Evolutionary conservation across 1,140 invertebrate species (phyloP).

Genomic region (Zaprionus davidi): DNA sequence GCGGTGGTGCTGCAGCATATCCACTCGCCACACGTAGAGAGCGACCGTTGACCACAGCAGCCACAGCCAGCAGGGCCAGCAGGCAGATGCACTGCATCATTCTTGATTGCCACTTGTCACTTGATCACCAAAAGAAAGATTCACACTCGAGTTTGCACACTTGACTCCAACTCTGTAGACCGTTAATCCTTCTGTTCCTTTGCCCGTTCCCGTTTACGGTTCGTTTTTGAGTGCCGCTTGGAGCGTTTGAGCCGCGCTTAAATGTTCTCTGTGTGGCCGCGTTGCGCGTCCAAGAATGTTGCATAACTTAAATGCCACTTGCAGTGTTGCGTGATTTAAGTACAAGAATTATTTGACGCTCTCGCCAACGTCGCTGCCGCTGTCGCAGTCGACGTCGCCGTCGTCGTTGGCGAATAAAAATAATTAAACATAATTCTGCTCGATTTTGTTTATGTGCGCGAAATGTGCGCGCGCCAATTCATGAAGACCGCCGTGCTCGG

Average conservation of each 20-base stretch:
- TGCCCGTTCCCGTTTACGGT: constrained; percentile 23
- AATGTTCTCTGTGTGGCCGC: constrained; percentile 31
- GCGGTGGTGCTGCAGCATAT: constrained; percentile 9
- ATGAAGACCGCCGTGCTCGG: neutral
- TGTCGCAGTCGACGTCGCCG: constrained; percentile 1
- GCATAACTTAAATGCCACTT: constrained; percentile 67
- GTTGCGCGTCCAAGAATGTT: constrained; percentile 56
- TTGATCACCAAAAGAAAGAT: neutral
- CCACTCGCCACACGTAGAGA: constrained; percentile 48
- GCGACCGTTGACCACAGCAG: constrained; percentile 34
- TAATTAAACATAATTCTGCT: constrained; percentile 14
- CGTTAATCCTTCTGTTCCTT: constrained; percentile 1
- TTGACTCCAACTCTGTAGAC: neutral
- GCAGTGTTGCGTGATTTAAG: constrained; percentile 57
- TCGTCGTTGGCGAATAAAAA: constrained; percentile 3
- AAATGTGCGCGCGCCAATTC: constrained; percentile 2
- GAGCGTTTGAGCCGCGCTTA: constrained; percentile 53
- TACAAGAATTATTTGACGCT: constrained; percentile 19
- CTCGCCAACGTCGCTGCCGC: neutral
- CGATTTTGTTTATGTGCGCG: neutral
- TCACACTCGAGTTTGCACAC: neutral
- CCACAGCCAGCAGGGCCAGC: constrained; percentile 38
- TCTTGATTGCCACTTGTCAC: constrained; percentile 2
- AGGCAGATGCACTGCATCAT: constrained; percentile 63
- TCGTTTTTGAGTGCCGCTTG: constrained; percentile 38